Evolutionary conservation across 1,140 invertebrate species (phyloP).

Genomic region (Calliopsis andreniformis): DNA sequence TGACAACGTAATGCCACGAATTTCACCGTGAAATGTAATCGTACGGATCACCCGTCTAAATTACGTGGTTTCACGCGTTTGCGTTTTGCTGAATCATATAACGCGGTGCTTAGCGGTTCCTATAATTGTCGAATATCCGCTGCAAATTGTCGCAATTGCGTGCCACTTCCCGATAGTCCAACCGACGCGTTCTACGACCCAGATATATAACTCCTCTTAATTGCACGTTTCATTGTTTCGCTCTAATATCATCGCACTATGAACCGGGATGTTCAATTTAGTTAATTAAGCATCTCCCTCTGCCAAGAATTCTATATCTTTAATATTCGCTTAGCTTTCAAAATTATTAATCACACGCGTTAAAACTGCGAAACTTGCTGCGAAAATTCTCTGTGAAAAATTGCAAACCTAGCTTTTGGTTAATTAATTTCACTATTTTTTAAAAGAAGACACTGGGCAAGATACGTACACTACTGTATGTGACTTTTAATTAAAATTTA

Average conservation of each 20-base stretch:
- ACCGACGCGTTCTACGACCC: conserved; percentile 17
- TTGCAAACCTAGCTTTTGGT: too few relatives aligned
- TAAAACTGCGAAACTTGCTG: too few relatives aligned
- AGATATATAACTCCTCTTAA: conserved; percentile 42
- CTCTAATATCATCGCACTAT: background rate
- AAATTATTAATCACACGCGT: too few relatives aligned
- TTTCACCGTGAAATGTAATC: background rate
- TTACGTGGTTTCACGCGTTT: background rate
- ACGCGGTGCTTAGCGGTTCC: conserved; percentile 12
- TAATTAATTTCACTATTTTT: too few relatives aligned
- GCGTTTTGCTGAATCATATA: conserved; percentile 10
- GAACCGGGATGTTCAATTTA: background rate
- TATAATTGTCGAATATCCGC: conserved; percentile 40
- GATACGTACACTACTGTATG: too few relatives aligned
- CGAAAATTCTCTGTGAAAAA: background rate
- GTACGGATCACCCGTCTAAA: background rate
- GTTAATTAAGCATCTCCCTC: background rate
- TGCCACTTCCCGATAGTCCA: conserved; percentile 34
- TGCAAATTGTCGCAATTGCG: conserved; percentile 46
- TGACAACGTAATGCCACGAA: background rate
- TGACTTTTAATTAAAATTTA: too few relatives aligned
- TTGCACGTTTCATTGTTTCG: conserved; percentile 32
- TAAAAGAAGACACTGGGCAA: too few relatives aligned
- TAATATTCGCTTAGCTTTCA: background rate
- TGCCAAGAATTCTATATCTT: background rate